Evolutionary conservation across 2,888 invertebrate genomes (phyloP).

Genomic region (Pachycephus smyrnensis): DNA sequence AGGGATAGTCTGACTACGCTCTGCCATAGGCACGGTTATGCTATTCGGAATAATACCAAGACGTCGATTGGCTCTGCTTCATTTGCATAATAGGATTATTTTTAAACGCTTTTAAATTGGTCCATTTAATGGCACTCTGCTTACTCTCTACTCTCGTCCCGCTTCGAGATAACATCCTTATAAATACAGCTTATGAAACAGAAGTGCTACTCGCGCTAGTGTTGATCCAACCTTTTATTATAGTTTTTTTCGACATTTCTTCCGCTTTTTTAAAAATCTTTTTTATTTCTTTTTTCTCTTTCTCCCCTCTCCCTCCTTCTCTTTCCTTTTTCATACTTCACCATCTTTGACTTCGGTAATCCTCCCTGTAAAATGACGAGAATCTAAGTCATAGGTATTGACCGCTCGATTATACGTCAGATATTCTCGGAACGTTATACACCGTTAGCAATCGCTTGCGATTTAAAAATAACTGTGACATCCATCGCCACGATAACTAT

Average conservation of each 20-base stretch:
- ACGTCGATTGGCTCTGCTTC: slow-evolving; percentile 4
- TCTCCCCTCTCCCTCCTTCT: neutral
- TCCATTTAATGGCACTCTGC: slow-evolving; percentile 17
- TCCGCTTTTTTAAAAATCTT: neutral
- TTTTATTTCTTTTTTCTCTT: neutral
- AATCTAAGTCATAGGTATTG: neutral
- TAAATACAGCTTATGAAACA: slow-evolving; percentile 7
- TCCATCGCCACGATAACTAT: neutral
- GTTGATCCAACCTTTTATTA: neutral
- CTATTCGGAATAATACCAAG: neutral
- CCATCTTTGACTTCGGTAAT: neutral
- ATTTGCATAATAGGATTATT: slow-evolving; percentile 26
- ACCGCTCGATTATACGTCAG: neutral
- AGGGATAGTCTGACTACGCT: neutral
- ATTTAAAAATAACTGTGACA: neutral
- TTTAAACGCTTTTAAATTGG: slow-evolving; percentile 27
- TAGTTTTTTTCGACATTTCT: neutral
- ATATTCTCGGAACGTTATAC: neutral
- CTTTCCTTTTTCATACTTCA: neutral
- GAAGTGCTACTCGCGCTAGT: neutral
- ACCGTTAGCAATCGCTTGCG: neutral
- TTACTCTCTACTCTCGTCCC: neutral
- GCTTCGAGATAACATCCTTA: slow-evolving; percentile 6
- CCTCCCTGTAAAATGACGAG: neutral
- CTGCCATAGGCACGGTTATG: neutral